Evolutionary conservation across 2,113 vertebrate genomes (phyloP), one percentile per base, ranked within the genome.

Genomic region (Guaruba guarouba): DNA sequence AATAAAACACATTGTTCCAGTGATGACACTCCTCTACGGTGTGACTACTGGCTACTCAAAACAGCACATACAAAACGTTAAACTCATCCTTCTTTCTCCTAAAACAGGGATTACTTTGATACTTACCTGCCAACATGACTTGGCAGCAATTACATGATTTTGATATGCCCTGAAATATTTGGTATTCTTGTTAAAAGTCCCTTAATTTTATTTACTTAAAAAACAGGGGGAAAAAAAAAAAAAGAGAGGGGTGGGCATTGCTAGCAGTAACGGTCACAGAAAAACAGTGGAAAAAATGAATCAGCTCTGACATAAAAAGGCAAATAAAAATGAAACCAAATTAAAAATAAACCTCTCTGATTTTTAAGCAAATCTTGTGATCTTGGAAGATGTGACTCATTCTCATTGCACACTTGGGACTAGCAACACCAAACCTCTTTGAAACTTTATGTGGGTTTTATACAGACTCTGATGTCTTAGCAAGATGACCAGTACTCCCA

Each of bases 361-460:
- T 86, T 95, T 94, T 88, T 82, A 82, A 81, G 82, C n/a, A 86
- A 88, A 82, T 61, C 70, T 52, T 69, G 49, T 82, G 39, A 91
- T 91, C 51, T 91, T 67, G 94, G 94, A 95, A 96, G 54, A 95
- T 51, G n/a, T 96, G 93, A 93, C 85, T 96, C 88, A 92, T 71
- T 88, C 85, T 75, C 3, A 3, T 71, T 75, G 55, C 13, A 11
- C 64, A 51, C 37, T 83, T 88, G n/a, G 64, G 76, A 80, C 2
- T 92, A 79, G 68, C 35, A 90, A 51, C 46, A 74, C 25, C 76
- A 74, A 94, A 87, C 25, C 51, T 29, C 75, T 77, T 27, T 68
- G 82, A 92, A 95, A 86, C n/a, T 94, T 93, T 86, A 86, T 90
- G 69, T 55, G 71, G 5, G 28, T 79, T 95, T 90, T 90, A 92